Conservation (phyloP, 2,888 invertebrate genomes). For the Fragum fragum region DNA sequence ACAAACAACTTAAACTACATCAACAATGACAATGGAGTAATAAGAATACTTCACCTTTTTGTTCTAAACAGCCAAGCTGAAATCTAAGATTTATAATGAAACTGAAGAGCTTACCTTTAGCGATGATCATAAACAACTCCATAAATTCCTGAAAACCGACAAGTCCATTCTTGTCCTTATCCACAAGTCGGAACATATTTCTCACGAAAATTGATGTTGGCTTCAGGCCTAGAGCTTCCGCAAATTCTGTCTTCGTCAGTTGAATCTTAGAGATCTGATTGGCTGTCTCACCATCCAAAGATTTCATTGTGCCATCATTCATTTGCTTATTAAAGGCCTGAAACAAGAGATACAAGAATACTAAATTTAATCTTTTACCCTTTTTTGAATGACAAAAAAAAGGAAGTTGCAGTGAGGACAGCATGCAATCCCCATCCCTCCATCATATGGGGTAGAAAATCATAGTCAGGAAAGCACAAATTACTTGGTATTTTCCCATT, state of each 20-base stretch:
- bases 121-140: slow-evolving; percentile 89
- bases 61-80: no score
- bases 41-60: no score
- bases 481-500: no score
- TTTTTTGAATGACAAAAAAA: no score
- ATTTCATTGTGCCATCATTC: background rate
- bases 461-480: no score
- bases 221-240: slow-evolving; percentile 89
- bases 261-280: slow-evolving; percentile 71
- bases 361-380: no score
- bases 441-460: no score
- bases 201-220: slow-evolving; percentile 89
- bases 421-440: no score
- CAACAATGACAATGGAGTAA: no score
- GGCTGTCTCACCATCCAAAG: slow-evolving; percentile 45
- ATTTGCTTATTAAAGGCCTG: slow-evolving; percentile 24
- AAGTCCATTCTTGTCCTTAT: slow-evolving; percentile 89
- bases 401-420: no score
- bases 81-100: no score
- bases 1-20: no score
- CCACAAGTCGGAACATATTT: slow-evolving; percentile 89
- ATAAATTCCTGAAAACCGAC: slow-evolving; percentile 90
- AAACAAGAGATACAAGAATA: background rate
- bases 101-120: slow-evolving; percentile 87
- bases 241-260: slow-evolving; percentile 88